Base-by-base conservation (phyloP, 2,888 invertebrate genomes). In the Drosophila mimica region DNA sequence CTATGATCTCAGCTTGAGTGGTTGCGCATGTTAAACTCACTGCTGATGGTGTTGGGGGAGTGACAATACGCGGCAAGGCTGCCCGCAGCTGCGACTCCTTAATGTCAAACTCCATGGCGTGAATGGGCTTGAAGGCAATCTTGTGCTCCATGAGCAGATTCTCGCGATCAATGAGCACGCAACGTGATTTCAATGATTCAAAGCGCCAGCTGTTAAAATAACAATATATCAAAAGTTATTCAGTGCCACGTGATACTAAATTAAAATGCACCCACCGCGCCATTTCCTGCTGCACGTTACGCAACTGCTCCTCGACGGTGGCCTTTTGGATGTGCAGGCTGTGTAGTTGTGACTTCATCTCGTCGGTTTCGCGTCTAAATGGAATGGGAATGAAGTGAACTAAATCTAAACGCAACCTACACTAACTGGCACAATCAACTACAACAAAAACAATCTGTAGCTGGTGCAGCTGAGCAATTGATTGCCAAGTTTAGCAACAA, bases 331-430 rank as follows among this genome's bases (percentile, higher is more conserved):
- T 84, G 40, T 91, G 90, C 62, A 84, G 79, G 69, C 91, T 91
- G 59, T 91, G 92, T n/a, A 93, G 70, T 70, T 93, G 91, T 48
- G 77, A 77, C 81, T 93, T 93, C 53, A 93, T 81, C 43, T 92
- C 91, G 53, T 92, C 88, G 11, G 93, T 92, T 89, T 93, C 93
- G 77, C 91, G 91, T 88, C 92, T 91, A 90, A 86, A 91, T 90
- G 74, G 80, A 80, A 76, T 61, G 76, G 72, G 68, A 76, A 68
- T 65, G 68, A 70, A 66, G 56, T 71, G 40, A 73, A 63, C 73
- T 74, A 71, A 70, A 74, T 38, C 73, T 66, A 70, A 54, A 59
- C 28, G 46, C 31, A 59, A n/a, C 51, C 40, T 67, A 73, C 28
- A 76, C 67, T 64, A 49, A 74, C 53, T 15, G 49, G 38, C 43